Evolutionary conservation across 2,888 invertebrate genomes (phyloP), one percentile per base, ranked within the genome.

Genomic region (Limnephilus marmoratus): DNA sequence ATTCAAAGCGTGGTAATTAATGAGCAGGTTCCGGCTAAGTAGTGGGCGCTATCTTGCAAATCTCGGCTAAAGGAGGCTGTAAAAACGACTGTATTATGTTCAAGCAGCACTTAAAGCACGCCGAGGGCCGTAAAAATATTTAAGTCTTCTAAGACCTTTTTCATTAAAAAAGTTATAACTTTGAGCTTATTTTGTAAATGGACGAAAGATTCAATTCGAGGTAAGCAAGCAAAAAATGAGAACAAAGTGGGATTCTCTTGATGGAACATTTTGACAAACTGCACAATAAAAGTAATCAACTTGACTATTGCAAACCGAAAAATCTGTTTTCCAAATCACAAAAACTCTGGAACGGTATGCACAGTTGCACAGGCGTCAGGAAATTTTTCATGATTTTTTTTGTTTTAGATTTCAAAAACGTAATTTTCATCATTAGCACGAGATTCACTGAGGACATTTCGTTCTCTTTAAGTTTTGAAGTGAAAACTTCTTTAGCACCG

Each of bases 101-200:
- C 68, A 68, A 68, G 68, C 68, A 68, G 68, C 68, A 68, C 68
- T 68, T 24, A 68, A 68, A 68, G 24, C 68, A 68, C 68, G 24
- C 24, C 68, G 68, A 68, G 68, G 68, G 68, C 68, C 68, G 68
- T 68, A 68, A 68, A 68, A 68, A 68, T 68, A 68, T 68, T 68
- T 68, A 68, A 68, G 68, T 68, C 68, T 68, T 68, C 68, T 68
- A n/a, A 68, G 68, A 68, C 68, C 68, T n/a, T 68, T 68, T 68
- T 68, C 68, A 68, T 68, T 68, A 68, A 68, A 68, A 68, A 68
- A 68, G 68, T 68, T 68, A 68, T 68, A 24, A 68, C 68, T 68
- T 68, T 68, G 68, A 9, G 24, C 68, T 68, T 68, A 68, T 68
- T 68, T 68, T n/a, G n/a, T 68, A 68, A 68, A 68, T 68, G 68